Percentiles rank a stretch among this genome's conserved stretches.
These are phyloP conservation scores for Noctuana brunneofusca DNA, from an alignment of 2,888 invertebrate genomes.

Conservation along the genomic window DNA sequence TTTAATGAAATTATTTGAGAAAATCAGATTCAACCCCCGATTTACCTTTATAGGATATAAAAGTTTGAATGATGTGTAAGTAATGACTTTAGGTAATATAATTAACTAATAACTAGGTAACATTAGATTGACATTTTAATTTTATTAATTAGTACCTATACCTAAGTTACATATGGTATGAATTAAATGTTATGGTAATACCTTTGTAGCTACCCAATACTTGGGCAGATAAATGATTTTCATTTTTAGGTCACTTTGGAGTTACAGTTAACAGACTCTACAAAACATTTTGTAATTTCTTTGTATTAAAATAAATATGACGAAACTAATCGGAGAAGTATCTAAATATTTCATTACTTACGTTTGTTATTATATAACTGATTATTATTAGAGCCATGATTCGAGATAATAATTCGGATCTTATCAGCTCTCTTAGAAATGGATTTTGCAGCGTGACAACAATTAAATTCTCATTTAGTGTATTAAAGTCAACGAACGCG, in stretches of 20 bases:
- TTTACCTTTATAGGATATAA: no score
- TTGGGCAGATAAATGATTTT: no score
- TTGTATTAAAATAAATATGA: conserved; percentile 4
- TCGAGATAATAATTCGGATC: conserved; percentile 15
- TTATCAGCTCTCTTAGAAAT: conserved; percentile 21
- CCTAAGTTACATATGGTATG: no score
- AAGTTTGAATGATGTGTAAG: no score
- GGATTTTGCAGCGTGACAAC: conserved; percentile 28
- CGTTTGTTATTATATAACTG: conserved; percentile 21
- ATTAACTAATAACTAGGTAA: no score
- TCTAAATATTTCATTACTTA: conserved; percentile 7
- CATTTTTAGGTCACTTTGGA: conserved; percentile 6
- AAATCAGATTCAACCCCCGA: no score
- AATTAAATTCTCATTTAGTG: conserved; percentile 28
- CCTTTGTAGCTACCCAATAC: no score
- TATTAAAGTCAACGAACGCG: conserved; percentile 23
- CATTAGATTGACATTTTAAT: no score
- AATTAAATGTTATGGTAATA: no score
- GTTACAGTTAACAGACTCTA: neutral
- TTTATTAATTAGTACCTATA: no score
- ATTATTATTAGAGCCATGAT: conserved; percentile 18
- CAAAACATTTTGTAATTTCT: conserved; percentile 8
- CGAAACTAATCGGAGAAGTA: conserved; percentile 15
- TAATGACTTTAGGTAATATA: no score
- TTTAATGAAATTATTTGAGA: neutral